These are phyloP conservation scores for Agelas oroides DNA, from an alignment of 37 sponge, comb jelly and placozoan genomes.

Conservation along the genomic window DNA sequence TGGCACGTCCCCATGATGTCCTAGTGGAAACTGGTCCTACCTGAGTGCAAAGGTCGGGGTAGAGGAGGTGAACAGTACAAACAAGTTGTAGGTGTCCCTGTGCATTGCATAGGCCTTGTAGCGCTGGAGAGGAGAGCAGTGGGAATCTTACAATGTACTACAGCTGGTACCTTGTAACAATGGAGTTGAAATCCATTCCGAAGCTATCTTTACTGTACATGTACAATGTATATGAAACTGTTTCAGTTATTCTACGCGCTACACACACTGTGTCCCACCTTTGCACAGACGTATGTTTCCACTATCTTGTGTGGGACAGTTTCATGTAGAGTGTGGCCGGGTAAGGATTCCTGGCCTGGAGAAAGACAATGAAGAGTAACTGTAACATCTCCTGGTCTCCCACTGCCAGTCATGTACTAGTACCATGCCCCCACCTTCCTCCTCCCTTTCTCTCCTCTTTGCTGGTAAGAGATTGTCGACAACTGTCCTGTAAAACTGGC, in stretches of 20 bases:
- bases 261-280: no score
- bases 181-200: no score
- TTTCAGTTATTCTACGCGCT: not conserved
- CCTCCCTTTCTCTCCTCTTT: not conserved
- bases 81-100: conserved; percentile 40
- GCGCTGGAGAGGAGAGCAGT: no score
- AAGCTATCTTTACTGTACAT: not conserved
- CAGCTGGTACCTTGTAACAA: no score
- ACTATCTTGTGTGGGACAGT: conserved; percentile 39
- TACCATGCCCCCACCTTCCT: not conserved
- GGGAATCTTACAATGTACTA: no score
- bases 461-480: conserved; percentile 29
- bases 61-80: conserved; percentile 39
- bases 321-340: not conserved
- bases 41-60: conserved; percentile 68
- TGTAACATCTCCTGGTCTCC: no score
- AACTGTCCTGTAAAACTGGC: conserved; percentile 32
- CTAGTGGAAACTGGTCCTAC: no score
- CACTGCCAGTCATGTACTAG: no score
- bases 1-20: no score
- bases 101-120: conserved; percentile 68
- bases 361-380: no score
- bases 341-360: no score
- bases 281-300: conserved; percentile 61
- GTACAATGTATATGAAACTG: not conserved